A percentile compares a stretch with the other conserved stretches of the same genome.
These are phyloP conservation scores for Paramormyrops kingsleyae DNA, from an alignment of 2,113 vertebrate genomes.

Conservation along the genomic window DNA sequence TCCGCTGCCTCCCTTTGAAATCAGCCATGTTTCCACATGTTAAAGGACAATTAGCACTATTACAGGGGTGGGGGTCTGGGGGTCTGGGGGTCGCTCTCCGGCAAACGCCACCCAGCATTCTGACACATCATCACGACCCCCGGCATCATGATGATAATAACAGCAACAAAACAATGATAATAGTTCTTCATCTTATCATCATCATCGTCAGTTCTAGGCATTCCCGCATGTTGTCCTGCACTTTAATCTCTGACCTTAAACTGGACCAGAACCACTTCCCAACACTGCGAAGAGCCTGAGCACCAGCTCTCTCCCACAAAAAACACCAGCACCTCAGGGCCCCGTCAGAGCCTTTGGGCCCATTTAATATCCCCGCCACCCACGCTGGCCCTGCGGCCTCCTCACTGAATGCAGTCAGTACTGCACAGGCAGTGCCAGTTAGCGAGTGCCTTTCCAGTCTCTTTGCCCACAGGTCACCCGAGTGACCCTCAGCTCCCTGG, in stretches of 20 bases:
- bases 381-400: background rate
- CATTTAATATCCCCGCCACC: background rate
- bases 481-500: background rate
- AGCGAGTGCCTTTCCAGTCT: background rate
- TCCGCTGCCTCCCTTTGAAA: background rate
- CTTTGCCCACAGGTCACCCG: background rate
- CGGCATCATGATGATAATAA: background rate
- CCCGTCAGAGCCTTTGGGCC: background rate
- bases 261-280: background rate
- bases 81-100: background rate
- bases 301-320: background rate
- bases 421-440: background rate
- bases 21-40: background rate
- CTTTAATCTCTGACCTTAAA: background rate
- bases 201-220: background rate
- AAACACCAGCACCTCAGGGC: background rate
- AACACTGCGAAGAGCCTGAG: background rate
- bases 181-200: background rate
- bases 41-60: conserved; percentile 8
- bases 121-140: background rate
- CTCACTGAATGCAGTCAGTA: background rate
- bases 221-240: background rate
- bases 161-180: background rate
- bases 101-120: background rate
- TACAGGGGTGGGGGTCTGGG: background rate